phyloP scores from a whole-genome alignment of 2,888 invertebrate genomes.

The Tolmerus cingulatus region DNA sequence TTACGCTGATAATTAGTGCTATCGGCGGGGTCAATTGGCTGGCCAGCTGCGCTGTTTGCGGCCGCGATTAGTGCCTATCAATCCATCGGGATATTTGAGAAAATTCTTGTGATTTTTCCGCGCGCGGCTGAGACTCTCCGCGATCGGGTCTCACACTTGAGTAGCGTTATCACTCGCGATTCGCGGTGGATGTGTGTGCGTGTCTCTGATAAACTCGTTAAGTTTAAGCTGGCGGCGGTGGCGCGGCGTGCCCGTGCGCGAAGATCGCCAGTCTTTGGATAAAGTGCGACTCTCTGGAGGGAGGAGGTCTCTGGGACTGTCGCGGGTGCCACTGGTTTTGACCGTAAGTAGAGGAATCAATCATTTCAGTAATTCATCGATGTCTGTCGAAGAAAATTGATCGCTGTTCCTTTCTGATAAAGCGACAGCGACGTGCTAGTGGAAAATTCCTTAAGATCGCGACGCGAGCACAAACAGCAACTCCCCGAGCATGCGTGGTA shows the following conservation, averaged over 20 bases:
- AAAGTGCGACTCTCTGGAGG: neutral
- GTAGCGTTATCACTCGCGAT: neutral
- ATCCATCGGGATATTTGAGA: neutral
- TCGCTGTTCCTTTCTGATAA: neutral
- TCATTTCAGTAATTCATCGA: neutral
- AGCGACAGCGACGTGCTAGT: neutral
- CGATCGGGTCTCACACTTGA: neutral
- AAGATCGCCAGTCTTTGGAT: neutral
- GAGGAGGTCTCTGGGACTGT: neutral
- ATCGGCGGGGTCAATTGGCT: neutral
- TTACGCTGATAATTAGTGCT: conserved; percentile 25
- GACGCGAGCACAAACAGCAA: neutral
- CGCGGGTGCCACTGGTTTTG: neutral
- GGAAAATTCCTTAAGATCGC: conserved; percentile 15
- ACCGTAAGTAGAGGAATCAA: conserved; percentile 22
- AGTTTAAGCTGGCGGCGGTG: neutral
- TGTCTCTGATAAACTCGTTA: conserved; percentile 4
- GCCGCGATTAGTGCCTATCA: neutral
- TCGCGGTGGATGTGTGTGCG: neutral
- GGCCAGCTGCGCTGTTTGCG: neutral
- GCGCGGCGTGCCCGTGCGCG: neutral
- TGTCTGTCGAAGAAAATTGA: neutral
- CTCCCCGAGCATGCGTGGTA: conserved; percentile 13
- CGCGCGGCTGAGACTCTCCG: neutral
- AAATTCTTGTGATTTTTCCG: neutral